Base-by-base conservation (phyloP, 1,140 invertebrate species). In the Pseudomyrmex pallidus region DNA sequence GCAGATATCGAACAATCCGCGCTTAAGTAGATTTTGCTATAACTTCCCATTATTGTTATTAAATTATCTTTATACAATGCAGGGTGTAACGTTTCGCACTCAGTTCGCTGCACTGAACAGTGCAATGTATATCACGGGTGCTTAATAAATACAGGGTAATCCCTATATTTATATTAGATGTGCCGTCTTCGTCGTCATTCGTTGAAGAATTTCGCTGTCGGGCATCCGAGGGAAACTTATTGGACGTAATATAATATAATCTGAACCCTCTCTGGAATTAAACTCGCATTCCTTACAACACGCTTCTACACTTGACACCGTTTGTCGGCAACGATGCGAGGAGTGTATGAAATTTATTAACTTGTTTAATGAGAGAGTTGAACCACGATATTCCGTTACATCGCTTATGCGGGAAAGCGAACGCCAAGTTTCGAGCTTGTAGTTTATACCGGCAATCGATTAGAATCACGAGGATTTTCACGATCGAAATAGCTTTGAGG, bases 311-410 rank as follows among this genome's bases (percentile, higher is more conserved):
- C 13, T 78, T 78, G 66, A 77, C 63, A 68, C 44, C 17, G 48
- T 25, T 68, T 25, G 20, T 63, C 35, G 22, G 48, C n/a, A 35
- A 56, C 57, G 52, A 35, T 35, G 35, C 35, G 52, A 22, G 17
- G 12, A 77, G 15, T 57, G n/a, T 35, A 15, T 67, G 15, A 78
- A 72, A 72, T 80, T 80, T 80, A 59, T 59, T 59, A 72, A 80
- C 20, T 80, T 70, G 66, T 56, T 50, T 80, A 72, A 72, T 80
- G 76, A 80, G 54, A 12, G 64, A 78, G 44, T 20, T 77, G 63
- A 59, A 70, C 20, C 44, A 17, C 44, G 44, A 80, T 59, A 70
- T 59, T 57, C 20, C 7, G 20, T 68, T 78, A 78, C 54, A 54
- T n/a, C 44, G 35, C 35, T 5, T 35, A 20, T 52, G 54, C 46